Percentiles rank a stretch among this genome's conserved stretches.
Evolutionary conservation across 2,113 vertebrate species (phyloP).

Genomic region (Ctenodactylus gundi): DNA sequence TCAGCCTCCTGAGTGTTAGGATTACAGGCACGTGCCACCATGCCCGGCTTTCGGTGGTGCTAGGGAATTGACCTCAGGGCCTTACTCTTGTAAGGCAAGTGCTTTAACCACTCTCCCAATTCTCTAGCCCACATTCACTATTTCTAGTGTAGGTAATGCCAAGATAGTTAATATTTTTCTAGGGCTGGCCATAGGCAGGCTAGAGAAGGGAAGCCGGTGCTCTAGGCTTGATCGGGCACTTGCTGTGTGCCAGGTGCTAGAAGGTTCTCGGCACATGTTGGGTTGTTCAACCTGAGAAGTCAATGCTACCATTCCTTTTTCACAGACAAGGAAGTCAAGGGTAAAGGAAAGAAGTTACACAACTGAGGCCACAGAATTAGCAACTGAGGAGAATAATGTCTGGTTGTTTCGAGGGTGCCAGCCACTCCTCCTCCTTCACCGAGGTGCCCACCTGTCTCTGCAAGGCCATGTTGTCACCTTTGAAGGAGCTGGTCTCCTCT

Average conservation of each 20-base stretch:
- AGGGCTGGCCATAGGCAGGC: neutral
- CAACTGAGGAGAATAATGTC: neutral
- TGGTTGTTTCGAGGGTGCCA: neutral
- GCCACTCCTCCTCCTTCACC: neutral
- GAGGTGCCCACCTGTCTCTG: neutral
- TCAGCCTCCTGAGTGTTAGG: too few species aligned
- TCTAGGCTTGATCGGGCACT: neutral
- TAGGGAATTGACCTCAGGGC: too few species aligned
- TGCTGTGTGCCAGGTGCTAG: neutral
- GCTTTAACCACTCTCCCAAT: too few species aligned
- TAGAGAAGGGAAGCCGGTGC: neutral
- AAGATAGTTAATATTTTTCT: too few species aligned
- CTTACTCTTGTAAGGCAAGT: too few species aligned
- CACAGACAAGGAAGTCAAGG: neutral
- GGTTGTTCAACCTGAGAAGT: neutral
- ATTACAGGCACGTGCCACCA: too few species aligned
- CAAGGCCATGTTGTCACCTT: neutral
- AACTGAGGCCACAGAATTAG: neutral
- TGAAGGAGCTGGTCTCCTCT: conserved; percentile 7
- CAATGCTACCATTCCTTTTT: neutral
- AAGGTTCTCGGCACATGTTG: neutral
- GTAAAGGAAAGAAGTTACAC: neutral
- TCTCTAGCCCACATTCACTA: too few species aligned
- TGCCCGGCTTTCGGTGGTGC: too few species aligned
- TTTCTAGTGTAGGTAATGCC: neutral